Base-by-base conservation (phyloP, 2,113 vertebrate species). In the Alosa alosa region DNA sequence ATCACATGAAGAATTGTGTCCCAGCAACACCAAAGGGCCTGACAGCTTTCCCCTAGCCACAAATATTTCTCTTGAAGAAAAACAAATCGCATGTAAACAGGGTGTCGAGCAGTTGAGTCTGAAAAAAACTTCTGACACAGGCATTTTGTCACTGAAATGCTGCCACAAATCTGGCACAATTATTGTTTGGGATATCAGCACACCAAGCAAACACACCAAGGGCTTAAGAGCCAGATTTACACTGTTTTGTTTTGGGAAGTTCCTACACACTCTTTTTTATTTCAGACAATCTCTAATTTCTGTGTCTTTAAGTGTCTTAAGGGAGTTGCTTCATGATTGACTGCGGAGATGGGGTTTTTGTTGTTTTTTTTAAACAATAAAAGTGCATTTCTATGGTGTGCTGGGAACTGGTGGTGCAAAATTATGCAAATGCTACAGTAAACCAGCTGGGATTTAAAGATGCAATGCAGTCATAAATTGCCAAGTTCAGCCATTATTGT, bases 31-130 rank as follows among this genome's bases (percentile, higher is more conserved):
- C 83, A 75, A 60, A 86, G 81, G 86, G 72, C 87, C 83, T 86
- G 81, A 89, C 86, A 87, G 86, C 55, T 81, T 81, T 81, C 85
- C 44, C 60, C 89, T 86, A 89, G 86, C 68, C 83, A 84, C 89
- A 91, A 89, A 89, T 91, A 91, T 88, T 87, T 89, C 81, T 86
- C 85, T 85, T 88, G 91, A 3, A 15, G 25, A 91, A 68, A 91
- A 89, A 88, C 20, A 57, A 25, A 41, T 5, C 17, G 17, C 86
- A 87, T 89, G 82, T 82, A 91, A 90, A 91, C 89, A 90, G 81
- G 84, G 86, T 91, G 90, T 88, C 89, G 92, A 88, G 89, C 68
- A 86, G 84, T 72, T 13, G 60, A 83, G 36, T 89, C 81, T 84
- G 85, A 78, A 86, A 81, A 83, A 82, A 90, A 44, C 45, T 88